Conservation (phyloP, 2,888 invertebrate genomes). For the Meandrusa payeni region DNA sequence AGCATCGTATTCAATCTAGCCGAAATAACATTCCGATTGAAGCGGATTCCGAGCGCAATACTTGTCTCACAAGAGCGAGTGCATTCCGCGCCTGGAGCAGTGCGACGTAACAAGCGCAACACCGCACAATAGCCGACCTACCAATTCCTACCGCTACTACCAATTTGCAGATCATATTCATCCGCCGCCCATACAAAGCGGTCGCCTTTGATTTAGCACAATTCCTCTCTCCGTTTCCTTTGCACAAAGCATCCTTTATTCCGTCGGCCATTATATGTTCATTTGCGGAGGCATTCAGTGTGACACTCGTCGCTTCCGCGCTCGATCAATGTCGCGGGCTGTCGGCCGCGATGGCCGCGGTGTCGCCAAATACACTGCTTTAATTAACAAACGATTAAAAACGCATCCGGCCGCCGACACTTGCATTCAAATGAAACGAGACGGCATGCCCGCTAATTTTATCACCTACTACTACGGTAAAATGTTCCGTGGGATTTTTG, state of each 20-base stretch:
- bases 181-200: conserved; percentile 52
- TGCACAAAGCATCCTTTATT: conserved; percentile 45
- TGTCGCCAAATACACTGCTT: conserved; percentile 12
- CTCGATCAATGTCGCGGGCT: conserved; percentile 60
- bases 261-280: conserved; percentile 61
- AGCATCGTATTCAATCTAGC: too few relatives aligned
- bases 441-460: too few relatives aligned
- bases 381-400: conserved; percentile 20
- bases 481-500: too few relatives aligned
- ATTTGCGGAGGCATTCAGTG: conserved; percentile 58
- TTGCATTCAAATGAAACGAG: too few relatives aligned
- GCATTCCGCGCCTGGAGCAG: background rate
- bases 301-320: conserved; percentile 64
- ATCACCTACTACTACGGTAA: too few relatives aligned
- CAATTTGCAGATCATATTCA: conserved; percentile 58
- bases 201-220: conserved; percentile 54
- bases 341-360: conserved; percentile 28
- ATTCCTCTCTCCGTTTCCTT: conserved; percentile 48
- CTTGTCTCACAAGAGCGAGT: too few relatives aligned
- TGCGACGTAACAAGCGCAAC: conserved; percentile 30
- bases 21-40: too few relatives aligned
- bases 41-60: too few relatives aligned
- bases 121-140: conserved; percentile 34
- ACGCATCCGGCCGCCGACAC: conserved; percentile 1
- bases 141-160: conserved; percentile 59